Evolutionary conservation across 2,113 vertebrate species (phyloP).

Genomic region (Paradisaea rubra): DNA sequence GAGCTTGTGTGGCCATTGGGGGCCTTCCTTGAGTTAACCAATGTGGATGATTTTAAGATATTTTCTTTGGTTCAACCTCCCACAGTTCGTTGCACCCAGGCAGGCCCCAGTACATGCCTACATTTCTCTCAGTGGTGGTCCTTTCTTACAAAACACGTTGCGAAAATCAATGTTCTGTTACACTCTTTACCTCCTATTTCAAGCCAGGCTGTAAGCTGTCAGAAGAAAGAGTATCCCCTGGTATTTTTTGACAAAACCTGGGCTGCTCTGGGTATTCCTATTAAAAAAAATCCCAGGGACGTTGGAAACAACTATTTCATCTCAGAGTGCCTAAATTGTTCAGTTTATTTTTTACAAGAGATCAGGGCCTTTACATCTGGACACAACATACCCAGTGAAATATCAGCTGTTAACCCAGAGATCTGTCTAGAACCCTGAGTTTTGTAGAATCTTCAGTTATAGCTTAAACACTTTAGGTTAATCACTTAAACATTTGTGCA

Average conservation of each 20-base stretch:
- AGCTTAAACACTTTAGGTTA: constrained; percentile 22
- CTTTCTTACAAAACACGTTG: not conserved
- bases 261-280: not conserved
- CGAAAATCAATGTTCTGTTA: not conserved
- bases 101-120: not conserved
- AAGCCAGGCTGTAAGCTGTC: not conserved
- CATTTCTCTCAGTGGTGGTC: not conserved
- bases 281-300: not conserved
- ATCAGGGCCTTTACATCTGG: not conserved
- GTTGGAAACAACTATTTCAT: not conserved
- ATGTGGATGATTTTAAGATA: not conserved
- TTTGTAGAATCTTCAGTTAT: not conserved
- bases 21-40: not conserved
- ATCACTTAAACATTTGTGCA: constrained; percentile 4
- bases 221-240: not conserved
- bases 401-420: not conserved
- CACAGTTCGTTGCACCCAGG: not conserved
- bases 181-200: not conserved
- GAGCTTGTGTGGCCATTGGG: not conserved
- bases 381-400: not conserved
- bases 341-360: not conserved
- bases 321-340: not conserved
- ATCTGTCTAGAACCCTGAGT: not conserved
- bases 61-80: not conserved
- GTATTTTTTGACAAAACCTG: not conserved